phyloP scores from a whole-genome alignment of 2,888 invertebrate species.

The Laothoe populi region DNA sequence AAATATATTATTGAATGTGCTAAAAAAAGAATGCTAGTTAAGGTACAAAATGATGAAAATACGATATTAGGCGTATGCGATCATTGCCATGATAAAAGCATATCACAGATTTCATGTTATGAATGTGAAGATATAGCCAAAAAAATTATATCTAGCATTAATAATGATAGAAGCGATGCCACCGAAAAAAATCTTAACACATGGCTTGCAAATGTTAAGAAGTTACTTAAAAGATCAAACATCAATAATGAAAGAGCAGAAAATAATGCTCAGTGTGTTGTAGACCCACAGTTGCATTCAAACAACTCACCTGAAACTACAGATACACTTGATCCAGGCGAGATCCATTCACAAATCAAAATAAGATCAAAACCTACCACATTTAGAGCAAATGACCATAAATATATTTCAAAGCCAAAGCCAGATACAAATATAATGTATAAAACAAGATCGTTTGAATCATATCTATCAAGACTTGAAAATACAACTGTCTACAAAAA shows the following conservation, averaged over 20 bases:
- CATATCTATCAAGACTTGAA: background rate
- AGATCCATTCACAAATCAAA: background rate
- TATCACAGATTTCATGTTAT: slow-evolving; percentile 48
- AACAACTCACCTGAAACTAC: no score
- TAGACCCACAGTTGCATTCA: background rate
- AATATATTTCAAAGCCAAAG: background rate
- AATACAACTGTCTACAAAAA: background rate
- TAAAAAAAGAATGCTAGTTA: slow-evolving; percentile 48
- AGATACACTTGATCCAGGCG: background rate
- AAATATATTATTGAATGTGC: slow-evolving; percentile 53
- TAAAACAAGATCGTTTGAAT: slow-evolving; percentile 1
- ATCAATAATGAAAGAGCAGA: background rate
- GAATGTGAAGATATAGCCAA: slow-evolving; percentile 56
- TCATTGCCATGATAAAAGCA: slow-evolving; percentile 52
- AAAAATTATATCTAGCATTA: slow-evolving; percentile 45
- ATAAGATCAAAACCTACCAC: background rate
- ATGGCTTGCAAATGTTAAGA: slow-evolving; percentile 46
- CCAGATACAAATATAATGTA: background rate
- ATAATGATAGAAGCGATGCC: slow-evolving; percentile 43
- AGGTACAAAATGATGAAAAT: slow-evolving; percentile 48
- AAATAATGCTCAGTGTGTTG: background rate
- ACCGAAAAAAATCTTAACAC: slow-evolving; percentile 41
- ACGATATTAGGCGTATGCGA: slow-evolving; percentile 59
- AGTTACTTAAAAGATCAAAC: slow-evolving; percentile 38
- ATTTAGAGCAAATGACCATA: background rate